Percentiles rank a stretch among this genome's conserved stretches.
These are phyloP conservation scores for Dynastes hyllus DNA, from an alignment of 2,888 invertebrate species.

Conservation along the genomic window DNA sequence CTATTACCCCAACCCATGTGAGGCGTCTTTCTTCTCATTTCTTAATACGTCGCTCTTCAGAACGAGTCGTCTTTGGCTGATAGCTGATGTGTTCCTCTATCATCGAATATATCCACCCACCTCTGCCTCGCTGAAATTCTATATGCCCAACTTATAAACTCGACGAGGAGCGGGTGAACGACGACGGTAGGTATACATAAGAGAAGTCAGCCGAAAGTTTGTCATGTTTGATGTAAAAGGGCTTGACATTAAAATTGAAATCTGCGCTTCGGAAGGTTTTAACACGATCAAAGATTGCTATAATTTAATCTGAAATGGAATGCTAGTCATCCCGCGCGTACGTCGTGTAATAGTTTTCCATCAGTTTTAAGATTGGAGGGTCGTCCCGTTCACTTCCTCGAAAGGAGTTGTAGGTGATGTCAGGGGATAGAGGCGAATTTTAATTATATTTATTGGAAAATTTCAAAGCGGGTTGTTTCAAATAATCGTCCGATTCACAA, in stretches of 20 bases:
- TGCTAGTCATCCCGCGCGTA: conserved; percentile 50
- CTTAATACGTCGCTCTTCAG: conserved; percentile 26
- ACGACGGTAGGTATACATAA: conserved; percentile 8
- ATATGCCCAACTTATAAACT: conserved; percentile 71
- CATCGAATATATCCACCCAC: conserved; percentile 56
- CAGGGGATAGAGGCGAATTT: not conserved
- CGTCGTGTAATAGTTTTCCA: conserved; percentile 50
- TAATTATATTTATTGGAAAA: conserved; percentile 36
- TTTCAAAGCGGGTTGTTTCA: not conserved
- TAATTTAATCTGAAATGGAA: conserved; percentile 59
- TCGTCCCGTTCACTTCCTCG: not conserved
- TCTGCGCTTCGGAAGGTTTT: conserved; percentile 67
- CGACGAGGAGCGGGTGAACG: conserved; percentile 56
- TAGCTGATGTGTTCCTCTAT: conserved; percentile 21
- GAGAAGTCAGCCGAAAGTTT: conserved; percentile 62
- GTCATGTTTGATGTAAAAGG: conserved; percentile 71
- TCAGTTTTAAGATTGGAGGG: conserved; percentile 23
- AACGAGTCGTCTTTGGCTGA: conserved; percentile 9
- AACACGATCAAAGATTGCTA: conserved; percentile 70
- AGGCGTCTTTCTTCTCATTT: conserved; percentile 56
- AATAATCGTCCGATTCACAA: not conserved
- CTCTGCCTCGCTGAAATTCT: conserved; percentile 62
- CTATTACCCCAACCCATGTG: not conserved
- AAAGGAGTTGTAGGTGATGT: not conserved
- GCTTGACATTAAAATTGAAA: conserved; percentile 72